phyloP scores from a whole-genome alignment of 2,888 invertebrate genomes.

The Archaeoteleia sp. region DNA sequence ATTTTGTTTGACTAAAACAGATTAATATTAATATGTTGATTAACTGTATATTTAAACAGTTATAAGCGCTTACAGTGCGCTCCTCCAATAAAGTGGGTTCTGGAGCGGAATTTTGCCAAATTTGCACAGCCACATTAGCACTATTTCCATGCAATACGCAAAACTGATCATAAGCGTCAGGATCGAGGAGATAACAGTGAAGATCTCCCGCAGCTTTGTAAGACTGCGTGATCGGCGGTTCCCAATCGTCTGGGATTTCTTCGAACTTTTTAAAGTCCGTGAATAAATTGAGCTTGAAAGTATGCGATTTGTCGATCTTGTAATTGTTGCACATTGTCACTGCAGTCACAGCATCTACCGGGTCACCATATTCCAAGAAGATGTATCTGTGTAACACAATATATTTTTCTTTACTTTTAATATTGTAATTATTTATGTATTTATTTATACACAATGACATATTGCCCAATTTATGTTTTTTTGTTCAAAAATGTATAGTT shows the following conservation, averaged over 20 bases:
- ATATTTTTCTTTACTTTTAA: not conserved
- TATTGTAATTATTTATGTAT: not conserved
- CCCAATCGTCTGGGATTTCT: conserved; percentile 94
- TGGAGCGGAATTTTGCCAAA: conserved; percentile 92
- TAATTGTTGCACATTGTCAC: conserved; percentile 92
- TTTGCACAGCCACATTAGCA: conserved; percentile 84
- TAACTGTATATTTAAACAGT: too few species aligned
- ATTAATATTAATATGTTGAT: too few species aligned
- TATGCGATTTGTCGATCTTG: conserved; percentile 96
- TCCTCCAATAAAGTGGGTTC: conserved; percentile 90
- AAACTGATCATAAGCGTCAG: conserved; percentile 97
- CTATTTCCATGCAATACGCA: conserved; percentile 91
- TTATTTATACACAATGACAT: too few species aligned
- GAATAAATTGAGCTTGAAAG: conserved; percentile 94
- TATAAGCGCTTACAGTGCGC: conserved; percentile 80
- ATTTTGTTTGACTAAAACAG: not conserved
- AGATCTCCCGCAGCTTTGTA: conserved; percentile 95
- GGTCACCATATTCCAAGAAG: conserved; percentile 92
- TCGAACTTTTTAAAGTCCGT: conserved; percentile 97
- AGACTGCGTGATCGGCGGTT: conserved; percentile 89
- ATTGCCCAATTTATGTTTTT: too few species aligned
- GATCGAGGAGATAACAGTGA: conserved; percentile 93
- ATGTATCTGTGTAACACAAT: conserved; percentile 80
- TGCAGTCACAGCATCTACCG: conserved; percentile 90
- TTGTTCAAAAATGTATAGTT: too few species aligned